A percentile compares a stretch with the other conserved stretches of the same genome.
Conservation (phyloP, 2,113 vertebrate species). For the Suricata suricatta region DNA sequence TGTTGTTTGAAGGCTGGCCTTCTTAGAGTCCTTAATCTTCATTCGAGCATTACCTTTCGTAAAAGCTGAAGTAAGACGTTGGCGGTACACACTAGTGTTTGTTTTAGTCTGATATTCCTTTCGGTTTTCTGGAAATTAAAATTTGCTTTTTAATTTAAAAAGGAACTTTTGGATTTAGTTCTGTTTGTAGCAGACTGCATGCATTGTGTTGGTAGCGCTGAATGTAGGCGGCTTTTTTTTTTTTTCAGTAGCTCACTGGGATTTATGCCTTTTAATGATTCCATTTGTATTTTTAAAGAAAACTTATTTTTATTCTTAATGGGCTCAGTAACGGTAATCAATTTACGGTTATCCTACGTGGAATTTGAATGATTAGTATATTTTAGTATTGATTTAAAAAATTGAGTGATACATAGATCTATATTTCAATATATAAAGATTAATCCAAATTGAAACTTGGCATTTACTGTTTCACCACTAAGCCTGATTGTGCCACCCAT, state of each 20-base stretch:
- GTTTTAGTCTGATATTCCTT: background rate
- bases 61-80: background rate
- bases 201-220: background rate
- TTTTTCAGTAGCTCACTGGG: background rate
- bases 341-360: background rate
- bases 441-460: background rate
- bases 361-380: background rate
- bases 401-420: background rate
- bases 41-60: background rate
- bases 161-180: background rate
- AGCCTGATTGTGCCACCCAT: background rate
- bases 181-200: background rate
- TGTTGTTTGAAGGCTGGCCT: background rate
- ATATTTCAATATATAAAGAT: background rate
- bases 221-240: background rate
- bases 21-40: background rate
- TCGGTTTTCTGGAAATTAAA: background rate
- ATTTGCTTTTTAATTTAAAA: background rate
- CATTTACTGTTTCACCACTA: background rate
- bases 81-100: background rate
- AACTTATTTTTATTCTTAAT: constrained; percentile 16
- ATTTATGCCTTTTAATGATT: background rate
- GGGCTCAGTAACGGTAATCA: background rate
- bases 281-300: background rate
- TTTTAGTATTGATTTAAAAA: constrained; percentile 26